Base-by-base conservation (phyloP, 2,797 vertebrate genomes). In the Lacerta viridis region DNA sequence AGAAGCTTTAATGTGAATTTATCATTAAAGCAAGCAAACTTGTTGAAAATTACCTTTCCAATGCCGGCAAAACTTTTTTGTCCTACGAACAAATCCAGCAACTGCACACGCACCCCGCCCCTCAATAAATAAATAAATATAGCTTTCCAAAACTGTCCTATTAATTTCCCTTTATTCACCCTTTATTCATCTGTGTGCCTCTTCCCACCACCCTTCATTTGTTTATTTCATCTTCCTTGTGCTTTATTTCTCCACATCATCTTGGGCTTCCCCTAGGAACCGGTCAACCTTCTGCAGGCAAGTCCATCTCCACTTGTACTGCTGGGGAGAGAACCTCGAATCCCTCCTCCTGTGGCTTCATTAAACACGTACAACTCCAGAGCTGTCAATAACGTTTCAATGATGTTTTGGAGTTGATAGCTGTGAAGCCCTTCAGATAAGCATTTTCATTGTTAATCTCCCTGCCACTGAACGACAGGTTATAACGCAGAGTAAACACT, bases 361-460 rank as follows among this genome's bases (percentile, higher is more conserved):
- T 71, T 92, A 93, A 94, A 91, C 89, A 86, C 5, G 33, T 64
- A 80, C 84, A 94, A 90, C 90, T 90, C 89, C 64, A 25, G 33
- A 80, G 68, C 80, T 86, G 91, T 93, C 95, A 94, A 18, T 92
- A 93, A 94, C 9, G 39, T 88, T 94, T 89, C 90, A 92, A 23
- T 93, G 92, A 94, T 9, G n/a, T 83, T 94, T 89, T 89, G 91
- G 93, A 69, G 46, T 43, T 72, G 68, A 80, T 76, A 93, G 88
- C 90, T 55, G 23, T 36, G 84, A 93, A 94, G 88, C 81, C 92
- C 89, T 96, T 94, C 90, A 90, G 92, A 94, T 92, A 90, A 93
- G 90, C 89, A 92, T 95, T 94, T 94, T 80, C 76, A 90, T 50
- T 94, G 90, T 90, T 96, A 95, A 94, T 94, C 93, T 94, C 92